Evolutionary conservation across 2,888 invertebrate species (phyloP).

Genomic region (Drosophila parthenogenetica): DNA sequence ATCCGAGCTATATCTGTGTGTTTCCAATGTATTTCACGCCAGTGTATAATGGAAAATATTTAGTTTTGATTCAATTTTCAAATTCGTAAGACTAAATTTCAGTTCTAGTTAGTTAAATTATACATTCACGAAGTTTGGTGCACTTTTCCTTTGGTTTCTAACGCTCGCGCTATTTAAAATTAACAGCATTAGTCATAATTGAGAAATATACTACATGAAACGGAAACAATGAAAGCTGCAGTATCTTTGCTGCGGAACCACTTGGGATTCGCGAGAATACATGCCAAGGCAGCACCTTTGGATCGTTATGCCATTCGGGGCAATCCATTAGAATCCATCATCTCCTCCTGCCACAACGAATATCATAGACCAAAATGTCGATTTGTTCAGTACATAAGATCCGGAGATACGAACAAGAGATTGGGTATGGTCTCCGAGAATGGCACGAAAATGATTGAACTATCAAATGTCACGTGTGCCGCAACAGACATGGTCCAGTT

Average conservation of each 20-base stretch:
- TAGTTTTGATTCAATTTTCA: slow-evolving; percentile 24
- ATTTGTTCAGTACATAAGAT: slow-evolving; percentile 89
- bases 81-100: slow-evolving; percentile 18
- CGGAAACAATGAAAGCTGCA: slow-evolving; percentile 51
- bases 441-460: slow-evolving; percentile 89
- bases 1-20: slow-evolving; percentile 5
- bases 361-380: slow-evolving; percentile 83
- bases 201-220: slow-evolving; percentile 19
- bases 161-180: slow-evolving; percentile 27
- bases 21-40: not conserved
- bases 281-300: slow-evolving; percentile 30
- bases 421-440: slow-evolving; percentile 89
- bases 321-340: slow-evolving; percentile 14
- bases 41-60: not conserved
- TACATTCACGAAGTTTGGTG: slow-evolving; percentile 6
- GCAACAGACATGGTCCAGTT: slow-evolving; percentile 86
- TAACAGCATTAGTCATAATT: slow-evolving; percentile 10
- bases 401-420: slow-evolving; percentile 87
- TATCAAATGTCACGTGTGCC: slow-evolving; percentile 83
- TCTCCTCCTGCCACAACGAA: slow-evolving; percentile 13
- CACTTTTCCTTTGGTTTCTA: slow-evolving; percentile 17
- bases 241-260: slow-evolving; percentile 53
- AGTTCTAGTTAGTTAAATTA: not conserved
- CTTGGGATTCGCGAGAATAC: slow-evolving; percentile 38
- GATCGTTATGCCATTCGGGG: slow-evolving; percentile 15